Percentiles rank a stretch among this genome's conserved stretches.
These are phyloP conservation scores for Scomber japonicus DNA, from an alignment of 2,113 vertebrate genomes.

Conservation along the genomic window DNA sequence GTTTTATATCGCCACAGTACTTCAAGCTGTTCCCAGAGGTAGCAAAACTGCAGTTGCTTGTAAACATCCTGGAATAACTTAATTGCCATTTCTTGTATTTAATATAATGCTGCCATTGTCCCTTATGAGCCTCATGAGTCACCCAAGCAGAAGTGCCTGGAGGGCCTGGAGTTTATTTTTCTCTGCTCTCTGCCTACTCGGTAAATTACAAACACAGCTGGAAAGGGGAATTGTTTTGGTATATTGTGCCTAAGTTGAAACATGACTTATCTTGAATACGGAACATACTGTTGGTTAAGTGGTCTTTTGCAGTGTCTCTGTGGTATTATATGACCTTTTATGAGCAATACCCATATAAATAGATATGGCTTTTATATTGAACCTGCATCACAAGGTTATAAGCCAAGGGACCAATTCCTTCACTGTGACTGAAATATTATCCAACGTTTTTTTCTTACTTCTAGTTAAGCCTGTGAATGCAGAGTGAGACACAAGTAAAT, in stretches of 20 bases:
- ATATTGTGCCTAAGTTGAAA: slow-evolving; percentile 7
- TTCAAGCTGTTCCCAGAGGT: slow-evolving; percentile 31
- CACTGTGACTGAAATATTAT: neutral
- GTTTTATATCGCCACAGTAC: neutral
- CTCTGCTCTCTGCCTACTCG: slow-evolving; percentile 9
- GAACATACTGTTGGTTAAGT: neutral
- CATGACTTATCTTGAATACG: slow-evolving; percentile 13
- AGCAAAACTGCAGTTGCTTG: neutral
- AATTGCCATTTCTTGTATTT: slow-evolving; percentile 46
- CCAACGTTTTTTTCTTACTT: neutral
- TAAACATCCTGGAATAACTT: slow-evolving; percentile 40
- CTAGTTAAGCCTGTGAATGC: neutral
- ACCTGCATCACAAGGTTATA: too few relatives aligned
- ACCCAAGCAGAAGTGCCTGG: slow-evolving; percentile 10
- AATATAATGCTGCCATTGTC: slow-evolving; percentile 53
- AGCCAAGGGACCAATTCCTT: neutral
- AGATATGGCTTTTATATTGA: too few relatives aligned
- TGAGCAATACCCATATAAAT: too few relatives aligned
- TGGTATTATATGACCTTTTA: neutral
- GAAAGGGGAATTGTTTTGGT: slow-evolving; percentile 8
- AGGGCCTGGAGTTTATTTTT: slow-evolving; percentile 24
- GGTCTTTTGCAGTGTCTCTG: neutral
- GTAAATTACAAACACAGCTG: slow-evolving; percentile 40
- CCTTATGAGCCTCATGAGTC: slow-evolving; percentile 52
- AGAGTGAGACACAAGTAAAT: neutral